Evolutionary conservation across 2,888 invertebrate species (phyloP).

Genomic region (Thecophora atra): DNA sequence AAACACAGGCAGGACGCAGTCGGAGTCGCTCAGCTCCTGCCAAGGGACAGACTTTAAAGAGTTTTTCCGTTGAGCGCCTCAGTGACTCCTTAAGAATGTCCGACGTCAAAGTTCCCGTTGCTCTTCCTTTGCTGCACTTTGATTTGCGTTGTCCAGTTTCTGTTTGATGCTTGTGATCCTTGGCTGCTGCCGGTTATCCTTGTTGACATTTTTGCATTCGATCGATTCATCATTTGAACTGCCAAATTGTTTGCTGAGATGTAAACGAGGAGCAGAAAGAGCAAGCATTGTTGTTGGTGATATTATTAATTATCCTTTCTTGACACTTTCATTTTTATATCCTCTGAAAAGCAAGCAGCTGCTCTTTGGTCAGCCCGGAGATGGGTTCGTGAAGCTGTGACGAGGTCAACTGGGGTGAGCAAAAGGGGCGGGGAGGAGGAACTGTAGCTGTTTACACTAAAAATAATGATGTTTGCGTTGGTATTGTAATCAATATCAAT

Average conservation of each 20-base stretch:
- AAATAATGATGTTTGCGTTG: constrained; percentile 3
- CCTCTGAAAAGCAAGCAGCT: constrained; percentile 57
- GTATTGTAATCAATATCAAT: not conserved
- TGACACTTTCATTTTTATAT: constrained; percentile 59
- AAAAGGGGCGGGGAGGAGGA: not conserved
- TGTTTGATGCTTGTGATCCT: constrained; percentile 15
- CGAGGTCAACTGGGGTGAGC: not conserved
- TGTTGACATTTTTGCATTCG: constrained; percentile 59
- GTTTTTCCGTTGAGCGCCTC: constrained; percentile 15
- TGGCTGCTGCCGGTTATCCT: constrained; percentile 14
- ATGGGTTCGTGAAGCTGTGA: not conserved
- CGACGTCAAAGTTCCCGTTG: not conserved
- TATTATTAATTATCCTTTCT: constrained; percentile 62
- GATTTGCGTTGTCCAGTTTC: constrained; percentile 57
- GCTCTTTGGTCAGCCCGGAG: constrained; percentile 48
- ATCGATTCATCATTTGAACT: constrained; percentile 57
- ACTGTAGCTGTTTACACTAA: constrained; percentile 4
- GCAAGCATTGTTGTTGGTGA: constrained; percentile 48
- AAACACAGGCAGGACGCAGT: constrained; percentile 34
- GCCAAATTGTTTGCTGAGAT: constrained; percentile 52
- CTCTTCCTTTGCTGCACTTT: constrained; percentile 12
- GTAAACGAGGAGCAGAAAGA: constrained; percentile 1
- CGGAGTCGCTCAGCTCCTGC: constrained; percentile 25
- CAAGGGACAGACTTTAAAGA: constrained; percentile 24
- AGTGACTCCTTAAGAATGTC: constrained; percentile 7